Evolutionary conservation across 1,140 invertebrate genomes (phyloP), one percentile per base, ranked within the genome.

Genomic region (Drosophila kepulauana): DNA sequence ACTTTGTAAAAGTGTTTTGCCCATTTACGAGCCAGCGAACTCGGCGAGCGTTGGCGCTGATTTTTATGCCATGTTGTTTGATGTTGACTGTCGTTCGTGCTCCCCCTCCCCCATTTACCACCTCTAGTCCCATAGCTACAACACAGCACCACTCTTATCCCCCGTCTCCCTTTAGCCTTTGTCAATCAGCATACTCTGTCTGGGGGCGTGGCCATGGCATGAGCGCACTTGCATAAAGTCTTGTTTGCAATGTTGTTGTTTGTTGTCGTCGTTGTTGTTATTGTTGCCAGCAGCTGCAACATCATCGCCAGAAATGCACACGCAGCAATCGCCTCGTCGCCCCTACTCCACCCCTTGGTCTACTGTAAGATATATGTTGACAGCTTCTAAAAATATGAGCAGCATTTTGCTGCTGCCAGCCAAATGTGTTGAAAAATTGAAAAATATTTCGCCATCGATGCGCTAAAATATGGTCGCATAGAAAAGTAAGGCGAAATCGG

Each of bases 341-440:
- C 1, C 0, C 46, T 6, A 6, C n/a, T 7, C 1, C 25, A 16
- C 46, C 7, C 15, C 66, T 7, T 5, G n/a, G 7, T 2, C 45
- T 5, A 16, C 45, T 15, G 15, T 20, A 88, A 87, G 84, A 88
- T 88, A 88, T 88, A 88, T 88, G 85, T 88, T 84, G 84, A 88
- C 84, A 88, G 84, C 73, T 88, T 88, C 70, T 75, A 65, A 88
- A 88, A 88, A 88, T 88, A 88, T 88, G 84, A 88, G 84, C 85
- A 88, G 78, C 80, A 63, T 89, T 88, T 88, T 89, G 84, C 85
- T 88, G 81, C 74, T 88, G 80, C 85, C 84, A 87, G 84, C 84
- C 84, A 87, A 87, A 87, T 87, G 84, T 88, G 84, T 88, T 88
- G 84, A 88, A 88, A 88, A 88, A 88, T 88, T 87, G 82, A 87